Percentiles rank a stretch among this genome's conserved stretches.
phyloP scores from a whole-genome alignment of 2,888 invertebrate genomes.

The Torymus aiolomorphi region DNA sequence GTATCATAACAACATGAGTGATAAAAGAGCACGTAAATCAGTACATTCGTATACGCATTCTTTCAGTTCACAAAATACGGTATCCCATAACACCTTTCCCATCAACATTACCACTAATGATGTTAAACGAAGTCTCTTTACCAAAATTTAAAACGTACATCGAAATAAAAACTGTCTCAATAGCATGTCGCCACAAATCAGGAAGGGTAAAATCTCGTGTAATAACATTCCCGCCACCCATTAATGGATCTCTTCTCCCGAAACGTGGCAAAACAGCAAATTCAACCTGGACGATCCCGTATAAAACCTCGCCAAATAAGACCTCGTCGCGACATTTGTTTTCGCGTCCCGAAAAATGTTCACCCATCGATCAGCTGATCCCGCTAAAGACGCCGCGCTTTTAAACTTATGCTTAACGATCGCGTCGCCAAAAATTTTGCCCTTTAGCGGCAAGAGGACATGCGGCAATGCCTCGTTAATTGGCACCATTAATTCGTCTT shows the following conservation, averaged over 20 bases:
- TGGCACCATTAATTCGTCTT: constrained; percentile 52
- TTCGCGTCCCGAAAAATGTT: constrained; percentile 4
- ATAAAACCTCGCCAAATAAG: constrained; percentile 32
- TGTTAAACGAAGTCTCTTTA: no score
- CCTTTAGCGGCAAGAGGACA: constrained; percentile 32
- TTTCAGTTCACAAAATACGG: no score
- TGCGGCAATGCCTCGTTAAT: constrained; percentile 46
- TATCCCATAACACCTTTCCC: no score
- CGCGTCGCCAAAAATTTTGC: not conserved
- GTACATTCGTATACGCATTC: no score
- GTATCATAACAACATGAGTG: no score
- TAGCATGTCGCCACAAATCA: not conserved
- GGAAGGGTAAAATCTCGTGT: not conserved
- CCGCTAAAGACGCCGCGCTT: constrained; percentile 24
- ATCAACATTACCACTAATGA: no score
- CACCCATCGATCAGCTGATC: constrained; percentile 52
- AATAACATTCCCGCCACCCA: not conserved
- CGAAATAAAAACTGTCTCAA: not conserved
- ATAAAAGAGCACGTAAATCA: no score
- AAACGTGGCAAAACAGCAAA: not conserved
- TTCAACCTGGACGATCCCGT: not conserved
- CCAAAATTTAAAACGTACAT: not conserved
- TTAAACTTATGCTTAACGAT: not conserved
- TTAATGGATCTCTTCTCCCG: not conserved
- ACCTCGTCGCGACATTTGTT: not conserved